Evolutionary conservation across 1,140 invertebrate species (phyloP).

Genomic region (Antheraea pernyi): DNA sequence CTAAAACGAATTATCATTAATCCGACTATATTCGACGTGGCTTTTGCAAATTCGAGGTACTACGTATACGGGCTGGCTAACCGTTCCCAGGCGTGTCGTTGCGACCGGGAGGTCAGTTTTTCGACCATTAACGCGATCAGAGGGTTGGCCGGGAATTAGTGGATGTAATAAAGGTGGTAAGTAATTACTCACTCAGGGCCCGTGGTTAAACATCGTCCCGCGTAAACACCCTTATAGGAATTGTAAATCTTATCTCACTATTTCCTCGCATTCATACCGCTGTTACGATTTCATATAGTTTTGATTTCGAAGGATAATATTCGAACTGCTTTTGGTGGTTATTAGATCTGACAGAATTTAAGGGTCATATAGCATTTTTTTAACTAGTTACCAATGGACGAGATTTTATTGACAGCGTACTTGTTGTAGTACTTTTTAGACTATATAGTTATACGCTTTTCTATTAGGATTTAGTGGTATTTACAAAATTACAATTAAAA

Average conservation of each 20-base stretch:
- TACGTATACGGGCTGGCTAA: slow-evolving; percentile 30
- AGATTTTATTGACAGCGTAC: too few relatives aligned
- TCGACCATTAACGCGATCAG: slow-evolving; percentile 68
- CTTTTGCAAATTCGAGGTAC: slow-evolving; percentile 18
- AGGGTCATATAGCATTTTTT: too few relatives aligned
- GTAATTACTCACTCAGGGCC: slow-evolving; percentile 67
- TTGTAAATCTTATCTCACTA: slow-evolving; percentile 2
- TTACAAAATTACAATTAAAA: too few relatives aligned
- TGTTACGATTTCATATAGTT: not conserved
- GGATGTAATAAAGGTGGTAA: slow-evolving; percentile 56
- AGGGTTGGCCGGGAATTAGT: slow-evolving; percentile 58
- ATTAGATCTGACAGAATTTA: too few relatives aligned
- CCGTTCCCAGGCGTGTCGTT: slow-evolving; percentile 59
- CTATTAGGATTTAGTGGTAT: too few relatives aligned
- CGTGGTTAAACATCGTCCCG: slow-evolving; percentile 38
- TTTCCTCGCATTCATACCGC: not conserved
- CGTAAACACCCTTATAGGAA: not conserved
- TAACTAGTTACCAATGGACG: too few relatives aligned
- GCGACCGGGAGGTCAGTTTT: slow-evolving; percentile 68
- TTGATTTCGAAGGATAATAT: too few relatives aligned
- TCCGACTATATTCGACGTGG: not conserved
- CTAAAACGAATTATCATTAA: not conserved
- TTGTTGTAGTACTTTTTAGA: too few relatives aligned
- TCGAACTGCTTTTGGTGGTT: too few relatives aligned
- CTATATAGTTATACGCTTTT: too few relatives aligned